A percentile compares a stretch with the other conserved stretches of the same genome.
phyloP scores from a whole-genome alignment of 2,113 vertebrate species.

The Colistium nudipinnis region DNA sequence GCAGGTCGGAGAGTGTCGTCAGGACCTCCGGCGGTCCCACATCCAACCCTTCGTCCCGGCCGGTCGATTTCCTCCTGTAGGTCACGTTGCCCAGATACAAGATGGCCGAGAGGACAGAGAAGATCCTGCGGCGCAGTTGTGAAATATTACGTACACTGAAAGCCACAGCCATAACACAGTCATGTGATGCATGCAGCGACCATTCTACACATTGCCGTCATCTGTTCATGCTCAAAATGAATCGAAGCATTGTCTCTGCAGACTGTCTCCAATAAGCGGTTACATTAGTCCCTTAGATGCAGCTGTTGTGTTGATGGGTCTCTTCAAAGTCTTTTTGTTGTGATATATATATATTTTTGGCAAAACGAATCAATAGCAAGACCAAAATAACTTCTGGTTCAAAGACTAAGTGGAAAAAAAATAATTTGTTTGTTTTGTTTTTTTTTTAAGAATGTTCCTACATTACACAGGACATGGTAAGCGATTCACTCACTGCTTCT shows the following conservation, averaged over 20 bases:
- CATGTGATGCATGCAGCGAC: background rate
- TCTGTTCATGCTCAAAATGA: slow-evolving; percentile 22
- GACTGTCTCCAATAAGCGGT: slow-evolving; percentile 18
- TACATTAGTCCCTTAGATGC: slow-evolving; percentile 18
- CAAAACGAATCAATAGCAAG: slow-evolving; percentile 1
- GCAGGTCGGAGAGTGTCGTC: slow-evolving; percentile 91
- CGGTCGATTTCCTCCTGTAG: slow-evolving; percentile 89
- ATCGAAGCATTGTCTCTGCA: slow-evolving; percentile 15
- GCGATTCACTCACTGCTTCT: slow-evolving; percentile 88
- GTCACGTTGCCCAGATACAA: slow-evolving; percentile 96
- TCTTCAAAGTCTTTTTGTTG: slow-evolving; percentile 15
- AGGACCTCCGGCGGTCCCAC: slow-evolving; percentile 93
- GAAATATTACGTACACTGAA: slow-evolving; percentile 4
- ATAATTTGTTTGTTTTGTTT: background rate
- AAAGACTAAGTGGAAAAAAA: slow-evolving; percentile 10
- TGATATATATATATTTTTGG: slow-evolving; percentile 15
- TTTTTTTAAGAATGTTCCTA: background rate
- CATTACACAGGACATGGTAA: background rate
- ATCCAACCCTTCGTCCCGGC: slow-evolving; percentile 94
- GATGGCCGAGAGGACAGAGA: slow-evolving; percentile 95
- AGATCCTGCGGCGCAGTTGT: slow-evolving; percentile 85
- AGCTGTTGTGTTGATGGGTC: background rate
- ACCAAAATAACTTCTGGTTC: slow-evolving; percentile 16
- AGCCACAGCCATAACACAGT: background rate
- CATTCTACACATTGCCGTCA: background rate